These are phyloP conservation scores for Rhincodon typus DNA, from an alignment of 2,797 vertebrate species.

Conservation along the genomic window DNA sequence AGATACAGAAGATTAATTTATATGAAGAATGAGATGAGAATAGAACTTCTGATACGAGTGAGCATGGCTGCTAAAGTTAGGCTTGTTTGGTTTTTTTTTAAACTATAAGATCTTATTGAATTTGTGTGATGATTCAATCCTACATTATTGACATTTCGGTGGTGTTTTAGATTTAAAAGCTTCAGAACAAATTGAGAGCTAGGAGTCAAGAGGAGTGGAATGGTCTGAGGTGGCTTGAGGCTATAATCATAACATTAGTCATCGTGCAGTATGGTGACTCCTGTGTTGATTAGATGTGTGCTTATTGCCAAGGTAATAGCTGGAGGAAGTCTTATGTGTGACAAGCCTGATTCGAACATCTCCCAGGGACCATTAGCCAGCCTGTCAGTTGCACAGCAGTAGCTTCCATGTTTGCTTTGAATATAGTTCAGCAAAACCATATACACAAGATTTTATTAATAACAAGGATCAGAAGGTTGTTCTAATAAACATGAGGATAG, in stretches of 20 bases:
- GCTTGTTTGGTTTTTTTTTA: not conserved
- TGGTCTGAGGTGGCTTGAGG: conserved; percentile 29
- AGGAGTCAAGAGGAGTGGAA: conserved; percentile 22
- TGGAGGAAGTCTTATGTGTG: conserved; percentile 22
- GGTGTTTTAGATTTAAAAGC: conserved; percentile 1
- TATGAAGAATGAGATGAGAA: too few relatives aligned
- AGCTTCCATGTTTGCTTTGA: conserved; percentile 14
- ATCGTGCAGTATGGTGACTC: not conserved
- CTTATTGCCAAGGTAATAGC: conserved; percentile 19
- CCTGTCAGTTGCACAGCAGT: not conserved
- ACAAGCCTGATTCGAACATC: conserved; percentile 23
- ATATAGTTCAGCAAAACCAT: not conserved
- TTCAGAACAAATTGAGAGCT: not conserved
- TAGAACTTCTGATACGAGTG: not conserved
- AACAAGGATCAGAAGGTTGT: not conserved
- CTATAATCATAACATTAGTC: conserved; percentile 20
- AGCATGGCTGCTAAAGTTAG: not conserved
- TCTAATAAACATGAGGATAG: not conserved
- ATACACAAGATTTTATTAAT: conserved; percentile 13
- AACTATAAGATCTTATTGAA: not conserved
- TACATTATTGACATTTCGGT: not conserved
- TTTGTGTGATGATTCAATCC: not conserved
- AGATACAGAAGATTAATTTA: not conserved
- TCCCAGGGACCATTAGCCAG: conserved; percentile 20
- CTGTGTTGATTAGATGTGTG: conserved; percentile 17